Conservation (phyloP, 2,797 vertebrate species). For the Scleropages formosus region DNA sequence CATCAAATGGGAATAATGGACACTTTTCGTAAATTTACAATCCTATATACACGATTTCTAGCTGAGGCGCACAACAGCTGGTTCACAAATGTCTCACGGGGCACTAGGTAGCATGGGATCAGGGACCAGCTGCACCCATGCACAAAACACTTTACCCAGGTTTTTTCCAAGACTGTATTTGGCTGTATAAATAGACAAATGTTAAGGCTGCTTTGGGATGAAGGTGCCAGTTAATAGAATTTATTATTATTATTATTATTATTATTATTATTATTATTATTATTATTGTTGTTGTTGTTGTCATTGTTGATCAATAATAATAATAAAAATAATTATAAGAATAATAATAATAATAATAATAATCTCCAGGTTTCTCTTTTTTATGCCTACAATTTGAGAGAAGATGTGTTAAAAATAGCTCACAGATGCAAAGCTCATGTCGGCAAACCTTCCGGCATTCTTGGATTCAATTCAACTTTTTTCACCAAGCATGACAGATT, state of each 20-base stretch:
- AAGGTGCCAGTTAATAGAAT: too few relatives aligned
- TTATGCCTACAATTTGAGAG: not conserved
- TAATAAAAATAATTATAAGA: not conserved
- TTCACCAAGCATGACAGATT: not conserved
- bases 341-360: not conserved
- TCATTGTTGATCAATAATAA: not conserved
- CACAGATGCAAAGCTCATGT: not conserved
- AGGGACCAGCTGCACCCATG: too few relatives aligned
- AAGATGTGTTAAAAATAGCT: slow-evolving; percentile 21
- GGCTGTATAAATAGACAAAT: too few relatives aligned
- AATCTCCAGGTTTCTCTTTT: not conserved
- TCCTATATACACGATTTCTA: too few relatives aligned
- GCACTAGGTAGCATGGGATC: too few relatives aligned
- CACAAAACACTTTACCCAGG: too few relatives aligned
- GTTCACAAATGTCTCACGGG: too few relatives aligned
- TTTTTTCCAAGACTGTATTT: too few relatives aligned
- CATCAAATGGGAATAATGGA: not conserved
- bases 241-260: too few relatives aligned
- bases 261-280: too few relatives aligned
- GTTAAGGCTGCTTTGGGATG: too few relatives aligned
- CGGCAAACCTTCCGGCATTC: not conserved
- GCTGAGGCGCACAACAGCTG: too few relatives aligned
- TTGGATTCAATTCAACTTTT: not conserved
- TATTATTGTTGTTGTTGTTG: not conserved
- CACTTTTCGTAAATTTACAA: not conserved